These are phyloP conservation scores for Sitta carolinensis DNA, from an alignment of 2,797 vertebrate genomes.

Conservation along the genomic window DNA sequence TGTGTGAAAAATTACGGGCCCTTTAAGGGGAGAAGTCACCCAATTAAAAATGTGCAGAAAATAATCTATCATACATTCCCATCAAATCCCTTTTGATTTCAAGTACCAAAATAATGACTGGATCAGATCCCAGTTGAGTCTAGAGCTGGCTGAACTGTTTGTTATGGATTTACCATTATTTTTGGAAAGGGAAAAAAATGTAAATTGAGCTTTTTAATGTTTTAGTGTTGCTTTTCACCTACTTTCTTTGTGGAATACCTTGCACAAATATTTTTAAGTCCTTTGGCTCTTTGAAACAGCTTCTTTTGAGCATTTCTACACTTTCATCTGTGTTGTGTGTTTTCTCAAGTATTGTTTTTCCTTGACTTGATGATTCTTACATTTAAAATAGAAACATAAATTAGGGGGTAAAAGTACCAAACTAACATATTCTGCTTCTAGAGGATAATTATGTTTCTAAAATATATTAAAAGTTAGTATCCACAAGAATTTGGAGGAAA, in stretches of 20 bases:
- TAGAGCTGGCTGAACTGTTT: slow-evolving; percentile 20
- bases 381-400: slow-evolving; percentile 36
- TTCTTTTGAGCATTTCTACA: not conserved
- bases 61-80: slow-evolving; percentile 44
- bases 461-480: not conserved
- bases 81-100: slow-evolving; percentile 53
- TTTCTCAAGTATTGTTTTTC: slow-evolving; percentile 15
- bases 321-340: not conserved
- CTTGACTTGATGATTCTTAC: not conserved
- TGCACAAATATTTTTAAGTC: not conserved
- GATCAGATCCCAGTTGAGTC: slow-evolving; percentile 11
- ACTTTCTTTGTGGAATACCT: slow-evolving; percentile 6
- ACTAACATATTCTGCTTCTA: not conserved
- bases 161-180: slow-evolving; percentile 38
- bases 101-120: slow-evolving; percentile 52
- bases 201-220: not conserved
- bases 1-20: slow-evolving; percentile 62
- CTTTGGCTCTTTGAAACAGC: not conserved
- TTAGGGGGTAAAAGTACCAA: slow-evolving; percentile 15
- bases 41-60: slow-evolving; percentile 62
- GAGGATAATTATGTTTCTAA: not conserved
- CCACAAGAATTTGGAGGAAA: not conserved
- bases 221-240: not conserved
- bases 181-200: not conserved
- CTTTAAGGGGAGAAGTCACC: slow-evolving; percentile 50